These are phyloP conservation scores for Cecropterus lyciades DNA, from an alignment of 1,140 invertebrate genomes.

Conservation along the genomic window DNA sequence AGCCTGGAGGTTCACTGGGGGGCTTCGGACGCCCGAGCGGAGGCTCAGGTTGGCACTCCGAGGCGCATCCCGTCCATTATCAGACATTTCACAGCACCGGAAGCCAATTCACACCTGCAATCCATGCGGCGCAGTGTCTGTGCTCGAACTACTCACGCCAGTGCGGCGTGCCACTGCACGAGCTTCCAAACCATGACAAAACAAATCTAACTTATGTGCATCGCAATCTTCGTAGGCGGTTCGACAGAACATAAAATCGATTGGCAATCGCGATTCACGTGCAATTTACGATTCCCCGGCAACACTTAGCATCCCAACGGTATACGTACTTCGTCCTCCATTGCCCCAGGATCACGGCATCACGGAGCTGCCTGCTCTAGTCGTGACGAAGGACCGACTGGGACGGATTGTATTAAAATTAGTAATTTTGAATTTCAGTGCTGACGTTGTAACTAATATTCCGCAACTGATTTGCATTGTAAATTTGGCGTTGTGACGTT, in stretches of 20 bases:
- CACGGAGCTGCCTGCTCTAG: conserved; percentile 64
- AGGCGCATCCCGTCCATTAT: conserved; percentile 56
- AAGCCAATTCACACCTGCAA: conserved; percentile 47
- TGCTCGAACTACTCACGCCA: conserved; percentile 65
- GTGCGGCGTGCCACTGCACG: conserved; percentile 67
- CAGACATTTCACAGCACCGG: conserved; percentile 58
- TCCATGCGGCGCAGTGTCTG: conserved; percentile 60
- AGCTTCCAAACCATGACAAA: conserved; percentile 66
- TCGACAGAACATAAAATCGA: conserved; percentile 68
- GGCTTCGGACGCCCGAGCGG: conserved; percentile 55
- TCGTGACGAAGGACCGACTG: conserved; percentile 76
- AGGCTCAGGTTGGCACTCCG: conserved; percentile 59
- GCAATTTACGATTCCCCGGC: conserved; percentile 43
- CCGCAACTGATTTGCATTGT: conserved; percentile 81
- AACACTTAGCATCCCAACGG: conserved; percentile 35
- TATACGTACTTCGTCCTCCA: conserved; percentile 80
- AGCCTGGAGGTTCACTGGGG: conserved; percentile 57
- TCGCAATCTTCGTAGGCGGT: conserved; percentile 64
- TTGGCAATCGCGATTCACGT: conserved; percentile 60
- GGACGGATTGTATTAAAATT: conserved; percentile 81
- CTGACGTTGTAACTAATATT: conserved; percentile 81
- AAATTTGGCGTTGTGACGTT: conserved; percentile 79
- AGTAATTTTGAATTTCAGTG: conserved; percentile 81
- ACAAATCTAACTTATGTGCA: conserved; percentile 69
- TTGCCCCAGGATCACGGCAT: conserved; percentile 55